phyloP scores from a whole-genome alignment of 2,888 invertebrate species.

The Sphinx pinastri region DNA sequence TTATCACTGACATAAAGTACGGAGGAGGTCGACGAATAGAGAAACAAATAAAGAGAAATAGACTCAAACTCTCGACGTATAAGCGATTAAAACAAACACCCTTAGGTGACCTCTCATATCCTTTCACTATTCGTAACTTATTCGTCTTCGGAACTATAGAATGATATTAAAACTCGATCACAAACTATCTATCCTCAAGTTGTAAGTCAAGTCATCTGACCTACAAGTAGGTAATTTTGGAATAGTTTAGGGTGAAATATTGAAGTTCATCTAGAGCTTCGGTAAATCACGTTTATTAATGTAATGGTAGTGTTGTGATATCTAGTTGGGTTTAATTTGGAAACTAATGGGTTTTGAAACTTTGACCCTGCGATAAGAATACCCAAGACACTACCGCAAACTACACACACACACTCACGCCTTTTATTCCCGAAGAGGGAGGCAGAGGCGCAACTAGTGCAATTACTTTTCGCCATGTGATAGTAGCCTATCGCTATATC shows the following conservation, averaged over 20 bases:
- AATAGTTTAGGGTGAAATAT: conserved; percentile 1
- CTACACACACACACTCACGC: too few species aligned
- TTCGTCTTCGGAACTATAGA: not conserved
- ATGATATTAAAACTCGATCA: conserved; percentile 12
- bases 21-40: too few species aligned
- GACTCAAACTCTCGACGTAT: too few species aligned
- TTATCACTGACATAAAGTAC: too few species aligned
- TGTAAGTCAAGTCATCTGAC: conserved; percentile 10
- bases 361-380: too few species aligned
- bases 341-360: not conserved
- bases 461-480: too few species aligned
- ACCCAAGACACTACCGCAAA: too few species aligned
- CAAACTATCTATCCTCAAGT: conserved; percentile 6
- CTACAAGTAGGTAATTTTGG: conserved; percentile 16
- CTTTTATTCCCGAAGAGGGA: too few species aligned
- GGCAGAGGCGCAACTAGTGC: too few species aligned
- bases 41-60: too few species aligned
- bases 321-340: not conserved
- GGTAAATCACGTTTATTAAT: not conserved
- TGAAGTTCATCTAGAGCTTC: not conserved
- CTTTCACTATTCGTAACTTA: not conserved
- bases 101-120: not conserved
- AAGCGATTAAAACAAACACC: too few species aligned
- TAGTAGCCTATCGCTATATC: too few species aligned
- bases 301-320: not conserved